Base-by-base conservation (phyloP, 2,888 invertebrate genomes). In the Diloba caeruleocephala region DNA sequence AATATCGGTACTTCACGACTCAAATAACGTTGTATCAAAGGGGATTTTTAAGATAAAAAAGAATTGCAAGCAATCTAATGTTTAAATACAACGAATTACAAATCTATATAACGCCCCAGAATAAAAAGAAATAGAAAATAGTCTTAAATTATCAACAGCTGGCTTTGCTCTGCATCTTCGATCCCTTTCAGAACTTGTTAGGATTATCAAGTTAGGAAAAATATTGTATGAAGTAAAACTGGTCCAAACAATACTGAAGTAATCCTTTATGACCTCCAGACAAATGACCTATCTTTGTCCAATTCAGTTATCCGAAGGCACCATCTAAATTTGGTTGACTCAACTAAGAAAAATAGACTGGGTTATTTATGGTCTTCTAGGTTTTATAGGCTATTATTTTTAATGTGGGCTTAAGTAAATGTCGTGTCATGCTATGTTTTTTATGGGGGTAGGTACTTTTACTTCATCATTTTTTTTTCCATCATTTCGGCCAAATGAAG, bases 261-360 rank as follows among this genome's bases (percentile, higher is more conserved):
- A 23, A 45, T 48, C 56, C 56, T 33, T n/a, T 61, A 42, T 52
- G 59, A 49, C 68, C 68, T 71, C 65, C 23, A 71, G 71, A 71
- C 71, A 48, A 43, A 49, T 29, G 57, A 39, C 61, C 69, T 54
- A 32, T 36, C 50, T 41, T 6, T 26, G 14, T 44, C 36, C 50
- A 66, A 57, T 51, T 61, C 57, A 59, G 61, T 56, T 56, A 50
- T 55, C 39, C 37, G 25, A 46, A 36, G 45, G 42, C 51, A 28
- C 15, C 39, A 25, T 45, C 52, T 46, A 33, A 39, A 62, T 62
- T 29, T 28, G 33, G 46, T 44, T 42, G 53, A 37, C 43, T 58
- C 21, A 10, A 63, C 31, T 23, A 53, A 48, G 65, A 59, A 58
- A 57, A 64, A 62, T 51, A 58, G 38, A 38, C 29, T 19, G 6